A percentile compares a stretch with the other conserved stretches of the same genome.
Evolutionary conservation across 2,113 vertebrate species (phyloP).

Genomic region (Amblyornis subalaris): DNA sequence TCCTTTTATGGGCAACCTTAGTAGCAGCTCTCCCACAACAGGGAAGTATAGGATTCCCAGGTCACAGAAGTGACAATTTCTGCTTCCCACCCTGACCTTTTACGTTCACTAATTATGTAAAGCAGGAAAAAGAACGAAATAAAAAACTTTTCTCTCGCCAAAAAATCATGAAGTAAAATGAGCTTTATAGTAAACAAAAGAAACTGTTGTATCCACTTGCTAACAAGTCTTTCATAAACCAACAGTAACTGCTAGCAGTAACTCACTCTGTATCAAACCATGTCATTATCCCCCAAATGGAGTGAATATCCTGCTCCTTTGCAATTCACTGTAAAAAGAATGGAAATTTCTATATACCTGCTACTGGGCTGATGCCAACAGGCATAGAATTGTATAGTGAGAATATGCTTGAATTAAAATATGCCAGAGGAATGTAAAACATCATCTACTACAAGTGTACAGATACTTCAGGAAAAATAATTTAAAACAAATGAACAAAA

Average conservation of each 20-base stretch:
- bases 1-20: neutral
- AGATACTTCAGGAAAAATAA: neutral
- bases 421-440: neutral
- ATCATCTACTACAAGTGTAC: neutral
- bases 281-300: neutral
- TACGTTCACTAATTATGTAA: neutral
- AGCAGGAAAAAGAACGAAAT: neutral
- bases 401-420: neutral
- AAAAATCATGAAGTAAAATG: neutral
- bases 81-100: neutral
- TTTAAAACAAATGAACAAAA: neutral
- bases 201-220: neutral
- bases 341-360: neutral
- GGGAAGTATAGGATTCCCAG: neutral
- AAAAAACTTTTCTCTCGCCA: neutral
- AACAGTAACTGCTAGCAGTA: neutral
- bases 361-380: neutral
- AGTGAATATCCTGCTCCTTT: neutral
- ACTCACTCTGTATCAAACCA: neutral
- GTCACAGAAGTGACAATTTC: neutral
- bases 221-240: neutral
- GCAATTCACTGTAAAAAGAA: neutral
- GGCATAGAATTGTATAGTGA: neutral
- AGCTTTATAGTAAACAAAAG: neutral
- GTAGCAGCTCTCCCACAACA: neutral